Percentiles rank a stretch among this genome's conserved stretches.
phyloP scores from a whole-genome alignment of 2,113 vertebrate species.

The Zeus faber region DNA sequence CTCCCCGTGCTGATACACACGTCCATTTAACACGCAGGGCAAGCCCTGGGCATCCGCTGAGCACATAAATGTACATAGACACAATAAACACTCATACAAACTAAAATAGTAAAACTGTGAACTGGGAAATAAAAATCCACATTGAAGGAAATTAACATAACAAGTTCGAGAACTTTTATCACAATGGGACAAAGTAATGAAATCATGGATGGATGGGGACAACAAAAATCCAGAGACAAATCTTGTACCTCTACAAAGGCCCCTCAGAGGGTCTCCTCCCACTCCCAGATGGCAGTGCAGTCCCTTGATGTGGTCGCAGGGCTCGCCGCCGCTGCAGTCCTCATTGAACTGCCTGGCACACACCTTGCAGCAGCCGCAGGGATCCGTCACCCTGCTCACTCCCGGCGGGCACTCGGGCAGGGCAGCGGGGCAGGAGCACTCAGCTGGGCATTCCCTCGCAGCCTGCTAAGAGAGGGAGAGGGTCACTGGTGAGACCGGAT shows the following conservation, averaged over 20 bases:
- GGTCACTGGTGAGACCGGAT: conserved; percentile 26
- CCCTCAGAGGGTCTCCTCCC: conserved; percentile 56
- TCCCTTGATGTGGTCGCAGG: conserved; percentile 79
- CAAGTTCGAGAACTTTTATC: too few species aligned
- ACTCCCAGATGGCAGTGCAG: conserved; percentile 75
- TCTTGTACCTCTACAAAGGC: conserved; percentile 74
- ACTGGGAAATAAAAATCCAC: too few species aligned
- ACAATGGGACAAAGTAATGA: too few species aligned
- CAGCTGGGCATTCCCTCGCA: conserved; percentile 40
- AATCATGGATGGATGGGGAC: background rate
- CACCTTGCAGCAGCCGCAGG: conserved; percentile 75
- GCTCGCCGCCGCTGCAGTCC: conserved; percentile 63
- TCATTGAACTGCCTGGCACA: conserved; percentile 77
- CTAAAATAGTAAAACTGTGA: too few species aligned
- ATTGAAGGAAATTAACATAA: too few species aligned
- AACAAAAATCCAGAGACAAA: background rate
- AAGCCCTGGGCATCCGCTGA: conserved; percentile 72
- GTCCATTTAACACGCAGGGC: conserved; percentile 71
- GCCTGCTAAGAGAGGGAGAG: conserved; percentile 35
- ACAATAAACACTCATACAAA: background rate
- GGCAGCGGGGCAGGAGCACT: conserved; percentile 59
- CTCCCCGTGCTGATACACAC: conserved; percentile 73
- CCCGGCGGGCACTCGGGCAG: conserved; percentile 59
- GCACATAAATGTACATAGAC: conserved; percentile 3
- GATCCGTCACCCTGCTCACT: conserved; percentile 67